Evolutionary conservation across 1,140 invertebrate genomes (phyloP).

Genomic region (Drosophila sturtevanti): DNA sequence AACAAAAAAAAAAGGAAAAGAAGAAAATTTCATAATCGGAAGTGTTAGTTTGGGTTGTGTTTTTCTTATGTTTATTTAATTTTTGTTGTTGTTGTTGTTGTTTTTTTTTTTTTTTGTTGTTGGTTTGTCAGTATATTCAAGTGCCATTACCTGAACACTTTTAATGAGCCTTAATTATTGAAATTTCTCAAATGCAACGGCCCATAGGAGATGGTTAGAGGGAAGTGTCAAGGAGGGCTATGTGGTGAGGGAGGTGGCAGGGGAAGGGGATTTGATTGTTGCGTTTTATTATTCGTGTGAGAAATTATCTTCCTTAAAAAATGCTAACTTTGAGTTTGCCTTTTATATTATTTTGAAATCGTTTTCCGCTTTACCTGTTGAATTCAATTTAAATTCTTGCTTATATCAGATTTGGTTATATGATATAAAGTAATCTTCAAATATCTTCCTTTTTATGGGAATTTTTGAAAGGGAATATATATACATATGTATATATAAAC

Average conservation of each 20-base stretch:
- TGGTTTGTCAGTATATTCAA: neutral
- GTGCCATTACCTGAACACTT: slow-evolving; percentile 60
- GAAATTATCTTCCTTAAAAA: slow-evolving; percentile 5
- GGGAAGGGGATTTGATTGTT: slow-evolving; percentile 16
- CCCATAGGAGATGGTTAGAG: slow-evolving; percentile 47
- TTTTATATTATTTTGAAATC: neutral
- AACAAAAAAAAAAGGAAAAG: too few species aligned
- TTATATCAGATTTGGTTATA: neutral
- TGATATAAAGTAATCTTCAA: too few species aligned
- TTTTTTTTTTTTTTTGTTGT: slow-evolving; percentile 19
- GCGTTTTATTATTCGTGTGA: slow-evolving; percentile 15
- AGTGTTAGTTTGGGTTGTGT: slow-evolving; percentile 55
- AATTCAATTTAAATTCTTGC: neutral
- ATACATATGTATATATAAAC: too few species aligned
- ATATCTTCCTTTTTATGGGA: too few species aligned
- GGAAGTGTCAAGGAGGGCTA: too few species aligned
- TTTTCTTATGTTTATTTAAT: slow-evolving; percentile 12
- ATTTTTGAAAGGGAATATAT: too few species aligned
- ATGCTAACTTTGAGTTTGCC: neutral
- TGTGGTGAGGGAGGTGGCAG: slow-evolving; percentile 4
- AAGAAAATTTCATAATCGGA: slow-evolving; percentile 78
- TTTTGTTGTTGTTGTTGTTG: slow-evolving; percentile 13
- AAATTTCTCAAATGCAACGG: slow-evolving; percentile 75
- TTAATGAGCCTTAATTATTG: slow-evolving; percentile 78
- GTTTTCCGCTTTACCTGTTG: neutral